These are phyloP conservation scores for Tachina grossa DNA, from an alignment of 2,888 invertebrate species.

Conservation along the genomic window DNA sequence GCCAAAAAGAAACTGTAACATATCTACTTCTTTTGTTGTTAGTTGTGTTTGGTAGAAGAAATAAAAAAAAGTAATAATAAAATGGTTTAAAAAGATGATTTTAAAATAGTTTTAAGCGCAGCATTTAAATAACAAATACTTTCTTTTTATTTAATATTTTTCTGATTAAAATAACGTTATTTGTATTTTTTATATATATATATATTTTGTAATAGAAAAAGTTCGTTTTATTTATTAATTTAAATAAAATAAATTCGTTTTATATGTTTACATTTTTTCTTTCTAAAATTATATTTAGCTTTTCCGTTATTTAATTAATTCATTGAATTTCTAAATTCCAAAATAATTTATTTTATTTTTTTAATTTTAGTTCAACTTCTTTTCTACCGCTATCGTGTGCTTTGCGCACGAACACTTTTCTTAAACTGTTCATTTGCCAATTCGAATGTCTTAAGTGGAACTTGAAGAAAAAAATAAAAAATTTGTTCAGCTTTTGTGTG, in stretches of 20 bases:
- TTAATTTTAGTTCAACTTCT: constrained; percentile 46
- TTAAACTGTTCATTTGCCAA: constrained; percentile 77
- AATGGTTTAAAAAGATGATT: constrained; percentile 38
- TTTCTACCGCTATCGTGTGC: constrained; percentile 76
- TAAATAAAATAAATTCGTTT: constrained; percentile 25
- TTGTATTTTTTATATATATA: background rate
- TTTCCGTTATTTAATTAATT: constrained; percentile 39
- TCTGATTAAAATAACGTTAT: constrained; percentile 5
- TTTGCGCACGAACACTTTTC: constrained; percentile 80
- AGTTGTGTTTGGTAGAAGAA: constrained; percentile 23
- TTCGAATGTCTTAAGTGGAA: constrained; percentile 76
- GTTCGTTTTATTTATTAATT: constrained; percentile 21
- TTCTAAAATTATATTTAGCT: constrained; percentile 18
- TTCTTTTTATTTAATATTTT: constrained; percentile 53
- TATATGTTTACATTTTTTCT: constrained; percentile 36
- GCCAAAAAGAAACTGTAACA: constrained; percentile 43
- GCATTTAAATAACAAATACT: constrained; percentile 43
- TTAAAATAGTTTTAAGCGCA: constrained; percentile 29
- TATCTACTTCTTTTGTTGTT: constrained; percentile 18
- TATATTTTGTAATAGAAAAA: background rate
- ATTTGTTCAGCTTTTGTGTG: constrained; percentile 60
- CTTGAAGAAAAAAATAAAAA: constrained; percentile 57
- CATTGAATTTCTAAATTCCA: constrained; percentile 17
- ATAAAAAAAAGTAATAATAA: background rate
- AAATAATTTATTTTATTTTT: constrained; percentile 43